These are phyloP conservation scores for Brachionus calyciflorus DNA, from an alignment of 1,140 invertebrate species.

Conservation along the genomic window DNA sequence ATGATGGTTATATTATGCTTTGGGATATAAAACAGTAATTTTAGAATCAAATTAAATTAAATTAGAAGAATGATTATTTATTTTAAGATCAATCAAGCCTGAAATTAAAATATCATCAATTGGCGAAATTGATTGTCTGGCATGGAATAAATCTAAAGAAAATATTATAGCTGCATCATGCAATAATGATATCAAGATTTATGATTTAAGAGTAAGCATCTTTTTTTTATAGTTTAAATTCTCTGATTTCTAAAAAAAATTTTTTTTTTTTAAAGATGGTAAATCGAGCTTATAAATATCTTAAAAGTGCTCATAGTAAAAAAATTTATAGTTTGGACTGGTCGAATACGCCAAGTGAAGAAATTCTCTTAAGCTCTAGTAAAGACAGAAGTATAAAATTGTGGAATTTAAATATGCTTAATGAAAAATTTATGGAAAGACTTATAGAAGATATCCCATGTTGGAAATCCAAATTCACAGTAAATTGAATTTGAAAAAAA, in stretches of 20 bases:
- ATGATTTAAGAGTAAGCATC: slow-evolving; percentile 17
- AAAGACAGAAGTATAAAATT: slow-evolving; percentile 18
- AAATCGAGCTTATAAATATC: neutral
- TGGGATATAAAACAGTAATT: too few relatives aligned
- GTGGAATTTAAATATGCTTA: slow-evolving; percentile 34
- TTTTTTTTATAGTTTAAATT: neutral
- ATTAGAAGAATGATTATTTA: neutral
- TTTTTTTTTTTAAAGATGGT: neutral
- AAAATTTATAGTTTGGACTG: slow-evolving; percentile 33
- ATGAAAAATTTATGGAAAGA: slow-evolving; percentile 25
- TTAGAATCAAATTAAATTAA: neutral
- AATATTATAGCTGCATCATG: neutral
- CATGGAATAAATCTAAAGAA: slow-evolving; percentile 25
- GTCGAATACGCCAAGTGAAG: slow-evolving; percentile 7
- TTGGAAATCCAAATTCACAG: slow-evolving; percentile 34
- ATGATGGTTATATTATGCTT: neutral
- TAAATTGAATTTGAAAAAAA: neutral
- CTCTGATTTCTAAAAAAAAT: neutral
- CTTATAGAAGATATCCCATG: slow-evolving; percentile 22
- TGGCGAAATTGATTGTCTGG: slow-evolving; percentile 18
- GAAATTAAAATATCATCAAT: slow-evolving; percentile 14
- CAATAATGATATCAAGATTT: slow-evolving; percentile 11
- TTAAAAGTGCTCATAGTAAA: neutral
- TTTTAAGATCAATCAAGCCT: neutral
- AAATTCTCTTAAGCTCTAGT: slow-evolving; percentile 18